Evolutionary conservation across 2,113 vertebrate genomes (phyloP), one percentile per base, ranked within the genome.

Genomic region (Ochotona curzoniae): DNA sequence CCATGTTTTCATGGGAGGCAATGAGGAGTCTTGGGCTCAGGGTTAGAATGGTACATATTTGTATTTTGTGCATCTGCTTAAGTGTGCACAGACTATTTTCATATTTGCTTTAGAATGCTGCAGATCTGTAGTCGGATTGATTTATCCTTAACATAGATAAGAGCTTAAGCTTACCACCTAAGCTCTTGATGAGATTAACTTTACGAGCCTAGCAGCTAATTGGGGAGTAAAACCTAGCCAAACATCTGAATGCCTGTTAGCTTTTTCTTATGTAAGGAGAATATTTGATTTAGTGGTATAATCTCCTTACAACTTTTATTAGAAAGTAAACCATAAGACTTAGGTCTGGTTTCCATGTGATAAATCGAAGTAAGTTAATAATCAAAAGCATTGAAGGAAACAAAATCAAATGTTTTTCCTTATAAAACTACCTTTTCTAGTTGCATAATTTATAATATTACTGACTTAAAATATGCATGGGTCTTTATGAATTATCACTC

Each of bases 141-240:
- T 47, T 91, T 84, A 82, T 84, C 26, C 15, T 82, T n/a, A 78
- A 30, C 73, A 66, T 38, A 79, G n/a, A 79, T 61, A 49, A 82
- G 20, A 88, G 14, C 15, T 70, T 85, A 93, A 93, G 44, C 23
- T 69, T 63, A 79, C 60, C 78, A 92, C 61, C 20, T 80, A 83
- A 91, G 90, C 66, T n/a, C 44, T 71, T 88, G 88, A 71, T 66
- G 28, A 82, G 61, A 79, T 79, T 82, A 70, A 81, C 61, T 95
- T 92, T 79, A 63, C 9, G 85, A 83, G 61, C 85, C 85, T 14
- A 87, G 35, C 20, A 87, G 8, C 83, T 93, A 92, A 95, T 70
- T 79, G 63, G 78, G 20, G 92, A 80, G 63, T 57, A 64, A 87
- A 83, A 71, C 1, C 6, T 90, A 93, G 49, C 8, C 25, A 74